Conservation (phyloP, 2,797 vertebrate genomes). For the Tenualosa ilisha region DNA sequence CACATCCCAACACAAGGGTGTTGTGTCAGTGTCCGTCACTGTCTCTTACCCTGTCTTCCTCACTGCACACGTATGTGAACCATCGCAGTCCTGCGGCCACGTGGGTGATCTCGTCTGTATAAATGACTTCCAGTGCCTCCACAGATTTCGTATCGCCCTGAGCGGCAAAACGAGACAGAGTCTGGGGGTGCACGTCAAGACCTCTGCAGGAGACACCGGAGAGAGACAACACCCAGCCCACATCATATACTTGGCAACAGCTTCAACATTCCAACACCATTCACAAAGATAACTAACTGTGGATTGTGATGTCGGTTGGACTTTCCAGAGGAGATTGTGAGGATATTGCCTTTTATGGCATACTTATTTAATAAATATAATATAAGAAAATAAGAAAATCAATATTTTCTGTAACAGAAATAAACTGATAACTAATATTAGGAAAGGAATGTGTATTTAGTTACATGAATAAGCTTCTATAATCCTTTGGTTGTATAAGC, state of each 20-base stretch:
- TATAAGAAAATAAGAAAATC: too few species aligned
- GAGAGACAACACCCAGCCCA: background rate
- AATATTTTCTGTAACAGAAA: too few species aligned
- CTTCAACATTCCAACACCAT: background rate
- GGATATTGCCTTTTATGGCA: background rate
- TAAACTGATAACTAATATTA: too few species aligned
- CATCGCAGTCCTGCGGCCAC: slow-evolving; percentile 69
- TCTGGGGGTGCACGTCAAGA: slow-evolving; percentile 70
- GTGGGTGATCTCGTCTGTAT: slow-evolving; percentile 69
- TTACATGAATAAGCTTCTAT: too few species aligned
- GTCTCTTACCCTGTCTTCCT: slow-evolving; percentile 57
- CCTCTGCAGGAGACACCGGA: slow-evolving; percentile 52
- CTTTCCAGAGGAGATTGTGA: background rate
- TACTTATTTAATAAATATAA: too few species aligned
- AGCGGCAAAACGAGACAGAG: slow-evolving; percentile 61
- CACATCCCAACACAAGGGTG: background rate
- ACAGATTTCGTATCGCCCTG: slow-evolving; percentile 63
- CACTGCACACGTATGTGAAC: slow-evolving; percentile 68
- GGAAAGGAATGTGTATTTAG: too few species aligned
- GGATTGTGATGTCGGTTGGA: background rate
- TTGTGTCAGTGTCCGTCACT: background rate
- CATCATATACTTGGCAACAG: background rate
- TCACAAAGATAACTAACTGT: background rate
- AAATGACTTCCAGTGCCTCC: slow-evolving; percentile 64
- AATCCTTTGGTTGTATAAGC: too few species aligned